Percentiles rank a stretch among this genome's conserved stretches.
These are phyloP conservation scores for Orthosia gothica DNA, from an alignment of 2,888 invertebrate species.

Conservation along the genomic window DNA sequence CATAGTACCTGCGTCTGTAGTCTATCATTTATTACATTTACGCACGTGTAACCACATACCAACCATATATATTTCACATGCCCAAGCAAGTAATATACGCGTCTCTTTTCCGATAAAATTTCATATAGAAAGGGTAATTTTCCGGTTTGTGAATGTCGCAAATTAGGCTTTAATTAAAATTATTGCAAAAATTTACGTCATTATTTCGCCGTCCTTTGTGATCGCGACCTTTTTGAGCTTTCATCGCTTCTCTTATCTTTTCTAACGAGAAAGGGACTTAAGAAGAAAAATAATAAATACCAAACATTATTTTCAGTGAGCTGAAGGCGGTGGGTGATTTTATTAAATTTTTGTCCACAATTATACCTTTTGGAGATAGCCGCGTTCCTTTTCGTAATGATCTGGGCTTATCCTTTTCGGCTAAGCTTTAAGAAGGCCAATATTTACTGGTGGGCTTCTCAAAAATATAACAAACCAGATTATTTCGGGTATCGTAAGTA, in stretches of 20 bases:
- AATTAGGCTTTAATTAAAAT: conserved; percentile 89
- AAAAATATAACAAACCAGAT: conserved; percentile 43
- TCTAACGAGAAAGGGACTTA: conserved; percentile 73
- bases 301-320: conserved; percentile 73
- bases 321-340: conserved; percentile 54
- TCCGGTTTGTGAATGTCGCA: conserved; percentile 81
- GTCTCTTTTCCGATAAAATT: conserved; percentile 71
- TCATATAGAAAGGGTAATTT: conserved; percentile 77
- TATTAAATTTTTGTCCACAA: conserved; percentile 62
- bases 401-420: conserved; percentile 48
- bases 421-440: conserved; percentile 29
- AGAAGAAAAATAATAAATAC: conserved; percentile 78
- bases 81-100: conserved; percentile 58
- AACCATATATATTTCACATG: conserved; percentile 26
- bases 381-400: conserved; percentile 36
- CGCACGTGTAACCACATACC: conserved; percentile 8
- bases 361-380: conserved; percentile 44
- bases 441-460: conserved; percentile 20
- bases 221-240: conserved; percentile 80
- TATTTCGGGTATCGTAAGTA: conserved; percentile 30
- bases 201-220: conserved; percentile 84
- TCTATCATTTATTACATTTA: conserved; percentile 25
- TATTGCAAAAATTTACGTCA: conserved; percentile 84
- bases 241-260: conserved; percentile 78
- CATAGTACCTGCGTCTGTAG: too few species aligned